Evolutionary conservation across 1,140 invertebrate genomes (phyloP).

Genomic region (Conus betulinus): DNA sequence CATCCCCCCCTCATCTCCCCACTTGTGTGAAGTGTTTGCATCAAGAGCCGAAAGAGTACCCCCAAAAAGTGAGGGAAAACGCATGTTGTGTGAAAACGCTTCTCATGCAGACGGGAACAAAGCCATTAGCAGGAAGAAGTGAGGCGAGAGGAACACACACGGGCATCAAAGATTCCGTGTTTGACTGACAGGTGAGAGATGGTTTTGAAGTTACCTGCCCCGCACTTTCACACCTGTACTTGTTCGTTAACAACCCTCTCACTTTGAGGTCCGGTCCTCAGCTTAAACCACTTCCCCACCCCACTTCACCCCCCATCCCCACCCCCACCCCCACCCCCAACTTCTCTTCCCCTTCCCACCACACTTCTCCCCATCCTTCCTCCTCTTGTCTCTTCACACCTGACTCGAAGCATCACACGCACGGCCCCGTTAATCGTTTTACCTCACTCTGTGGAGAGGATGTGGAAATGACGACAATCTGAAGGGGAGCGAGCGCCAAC

Average conservation of each 20-base stretch:
- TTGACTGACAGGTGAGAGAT: neutral
- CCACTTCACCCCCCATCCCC: too few species aligned
- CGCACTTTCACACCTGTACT: conserved; percentile 6
- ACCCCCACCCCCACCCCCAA: too few species aligned
- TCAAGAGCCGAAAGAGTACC: neutral
- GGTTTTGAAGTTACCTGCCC: neutral
- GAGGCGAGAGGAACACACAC: conserved; percentile 6
- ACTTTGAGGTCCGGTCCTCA: neutral
- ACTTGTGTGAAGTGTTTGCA: neutral
- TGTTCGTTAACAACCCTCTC: conserved; percentile 6
- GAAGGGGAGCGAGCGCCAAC: neutral
- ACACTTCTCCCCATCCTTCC: neutral
- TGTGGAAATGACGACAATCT: neutral
- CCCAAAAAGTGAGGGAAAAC: neutral
- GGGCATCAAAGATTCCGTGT: neutral
- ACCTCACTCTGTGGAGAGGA: neutral
- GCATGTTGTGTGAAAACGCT: neutral
- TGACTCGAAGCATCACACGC: neutral
- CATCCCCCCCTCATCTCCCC: neutral
- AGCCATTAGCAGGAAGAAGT: neutral
- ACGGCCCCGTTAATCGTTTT: neutral
- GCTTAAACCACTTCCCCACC: neutral
- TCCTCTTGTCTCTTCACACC: neutral
- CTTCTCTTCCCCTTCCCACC: neutral
- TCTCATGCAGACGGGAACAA: neutral